These are phyloP conservation scores for Malacosoma neustria DNA, from an alignment of 2,888 invertebrate genomes.

Conservation along the genomic window DNA sequence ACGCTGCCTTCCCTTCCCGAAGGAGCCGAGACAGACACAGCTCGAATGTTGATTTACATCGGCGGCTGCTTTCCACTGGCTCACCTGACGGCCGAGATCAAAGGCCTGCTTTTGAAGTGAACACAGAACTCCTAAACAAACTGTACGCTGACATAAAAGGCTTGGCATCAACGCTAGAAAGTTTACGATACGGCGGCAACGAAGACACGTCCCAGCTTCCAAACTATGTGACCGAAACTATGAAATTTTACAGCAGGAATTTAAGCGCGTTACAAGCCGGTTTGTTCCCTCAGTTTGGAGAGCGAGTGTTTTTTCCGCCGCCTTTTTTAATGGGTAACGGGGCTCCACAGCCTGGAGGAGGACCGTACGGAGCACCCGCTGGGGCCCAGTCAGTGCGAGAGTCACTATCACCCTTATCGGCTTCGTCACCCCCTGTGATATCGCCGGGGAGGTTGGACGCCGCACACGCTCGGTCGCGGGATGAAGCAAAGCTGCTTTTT, in stretches of 20 bases:
- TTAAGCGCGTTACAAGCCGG: conserved; percentile 58
- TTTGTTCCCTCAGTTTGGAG: conserved; percentile 54
- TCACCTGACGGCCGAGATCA: conserved; percentile 68
- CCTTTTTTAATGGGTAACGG: conserved; percentile 62
- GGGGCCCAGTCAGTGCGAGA: conserved; percentile 57
- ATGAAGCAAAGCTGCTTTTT: conserved; percentile 70
- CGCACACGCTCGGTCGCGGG: conserved; percentile 54
- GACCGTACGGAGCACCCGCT: conserved; percentile 53
- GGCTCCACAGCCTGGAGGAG: conserved; percentile 42
- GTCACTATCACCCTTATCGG: conserved; percentile 63
- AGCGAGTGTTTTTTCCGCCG: conserved; percentile 56
- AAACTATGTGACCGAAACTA: conserved; percentile 63
- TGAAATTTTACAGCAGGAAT: conserved; percentile 68
- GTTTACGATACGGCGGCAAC: conserved; percentile 72
- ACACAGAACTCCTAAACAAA: conserved; percentile 87
- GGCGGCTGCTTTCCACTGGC: conserved; percentile 62
- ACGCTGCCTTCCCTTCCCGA: conserved; percentile 93
- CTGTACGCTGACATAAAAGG: conserved; percentile 85
- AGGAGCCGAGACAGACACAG: conserved; percentile 76
- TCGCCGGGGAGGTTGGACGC: conserved; percentile 63
- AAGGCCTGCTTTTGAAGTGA: conserved; percentile 77
- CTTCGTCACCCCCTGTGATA: conserved; percentile 64
- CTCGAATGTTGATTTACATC: conserved; percentile 72
- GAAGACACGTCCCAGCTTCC: conserved; percentile 60
- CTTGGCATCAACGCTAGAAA: conserved; percentile 76